phyloP scores from a whole-genome alignment of 2,113 vertebrate genomes.

The Atractosteus spatula region DNA sequence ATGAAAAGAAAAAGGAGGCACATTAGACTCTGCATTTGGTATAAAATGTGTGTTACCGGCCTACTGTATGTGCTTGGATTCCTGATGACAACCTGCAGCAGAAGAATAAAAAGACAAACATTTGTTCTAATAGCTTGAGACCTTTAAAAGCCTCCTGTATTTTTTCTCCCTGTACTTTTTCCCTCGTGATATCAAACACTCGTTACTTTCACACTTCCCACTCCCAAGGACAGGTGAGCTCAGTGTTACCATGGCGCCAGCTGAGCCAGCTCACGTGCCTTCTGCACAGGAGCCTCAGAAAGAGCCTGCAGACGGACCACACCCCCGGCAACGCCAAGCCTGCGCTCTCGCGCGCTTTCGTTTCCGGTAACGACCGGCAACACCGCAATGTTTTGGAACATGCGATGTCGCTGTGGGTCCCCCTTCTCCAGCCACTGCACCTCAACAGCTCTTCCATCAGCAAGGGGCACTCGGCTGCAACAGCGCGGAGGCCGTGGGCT shows the following conservation, averaged over 20 bases:
- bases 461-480: neutral
- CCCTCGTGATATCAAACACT: conserved; percentile 32
- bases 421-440: too few species aligned
- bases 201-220: conserved; percentile 37
- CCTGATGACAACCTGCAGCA: neutral
- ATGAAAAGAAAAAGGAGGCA: conserved; percentile 2
- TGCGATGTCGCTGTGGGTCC: too few species aligned
- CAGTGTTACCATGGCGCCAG: conserved; percentile 54
- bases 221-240: conserved; percentile 47
- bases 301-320: conserved; percentile 15
- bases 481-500: neutral
- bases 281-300: conserved; percentile 19
- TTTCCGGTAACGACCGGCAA: too few species aligned
- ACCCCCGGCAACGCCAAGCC: neutral
- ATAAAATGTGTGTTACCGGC: neutral
- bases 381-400: too few species aligned
- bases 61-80: neutral
- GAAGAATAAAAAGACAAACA: neutral
- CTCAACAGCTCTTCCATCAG: neutral
- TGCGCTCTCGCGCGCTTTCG: neutral
- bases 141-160: conserved; percentile 18
- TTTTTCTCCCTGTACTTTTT: neutral
- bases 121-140: neutral
- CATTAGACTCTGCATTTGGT: neutral
- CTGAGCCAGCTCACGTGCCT: conserved; percentile 34